Base-by-base conservation (phyloP, 2,113 vertebrate species). In the Myrmophylax atrothorax region DNA sequence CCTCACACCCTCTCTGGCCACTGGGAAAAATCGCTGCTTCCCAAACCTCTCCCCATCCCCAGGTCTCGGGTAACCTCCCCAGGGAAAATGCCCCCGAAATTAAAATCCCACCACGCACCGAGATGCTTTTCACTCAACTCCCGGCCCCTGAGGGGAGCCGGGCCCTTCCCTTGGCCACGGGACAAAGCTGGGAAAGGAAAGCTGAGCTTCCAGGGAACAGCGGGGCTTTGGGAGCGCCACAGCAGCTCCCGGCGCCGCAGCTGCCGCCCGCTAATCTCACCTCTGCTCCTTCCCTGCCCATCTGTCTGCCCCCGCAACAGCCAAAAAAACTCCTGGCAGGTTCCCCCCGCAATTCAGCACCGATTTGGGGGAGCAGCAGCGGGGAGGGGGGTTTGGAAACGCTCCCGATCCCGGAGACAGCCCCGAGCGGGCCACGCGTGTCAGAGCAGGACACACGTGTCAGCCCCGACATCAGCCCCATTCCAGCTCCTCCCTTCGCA, bases 281-380 rank as follows among this genome's bases (percentile, higher is more conserved):
- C 81, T 13, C 8, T 10, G 55, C 72, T 55, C 24, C 85, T 66
- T 63, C 42, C 67, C 62, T 3, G 0, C 38, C 66, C 87, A 29
- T 69, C 79, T 29, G 38, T 6, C 62, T n/a, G 35, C 56, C 56
- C 2, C 56, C 79, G 37, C 55, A 7, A 77, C 1, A 2, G 38
- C 66, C 2, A 0, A 46, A 29, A 2, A 10, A 3, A 0, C 0
- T 6, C 31, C 50, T 3, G 14, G 64, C 24, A 6, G 50, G 19
- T 18, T 26, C 8, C 42, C 15, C 33, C 1, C 0, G 35, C 3
- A 1, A 8, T 17, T 18, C 2, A 17, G 31, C 33, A 7, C 2
- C 5, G 72, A 17, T 28, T 23, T 50, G 4, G 28, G 37, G 69
- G 24, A 22, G 24, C 60, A 40, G 29, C 18, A 14, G 1, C 18